Percentiles rank a stretch among this genome's conserved stretches.
Evolutionary conservation across 1,140 invertebrate species (phyloP).

Genomic region (Drosophila kohkoa): DNA sequence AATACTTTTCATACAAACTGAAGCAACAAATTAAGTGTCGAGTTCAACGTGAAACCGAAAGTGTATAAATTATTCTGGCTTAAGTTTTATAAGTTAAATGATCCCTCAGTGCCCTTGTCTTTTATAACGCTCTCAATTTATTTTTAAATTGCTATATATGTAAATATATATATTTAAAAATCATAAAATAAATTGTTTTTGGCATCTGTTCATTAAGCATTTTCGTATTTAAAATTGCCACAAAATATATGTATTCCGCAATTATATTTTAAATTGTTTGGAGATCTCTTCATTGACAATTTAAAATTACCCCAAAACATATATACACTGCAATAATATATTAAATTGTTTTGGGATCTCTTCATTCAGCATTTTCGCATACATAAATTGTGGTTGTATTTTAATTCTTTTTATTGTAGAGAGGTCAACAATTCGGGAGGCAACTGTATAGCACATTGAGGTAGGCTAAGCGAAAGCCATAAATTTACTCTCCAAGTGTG

Average conservation of each 20-base stretch:
- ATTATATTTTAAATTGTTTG: no score
- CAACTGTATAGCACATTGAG: conserved; percentile 11
- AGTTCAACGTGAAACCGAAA: neutral
- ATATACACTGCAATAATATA: no score
- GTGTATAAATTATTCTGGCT: conserved; percentile 23
- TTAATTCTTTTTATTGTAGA: neutral
- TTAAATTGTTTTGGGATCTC: neutral
- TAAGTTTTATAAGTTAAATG: neutral
- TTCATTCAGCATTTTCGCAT: neutral
- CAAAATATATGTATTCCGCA: no score
- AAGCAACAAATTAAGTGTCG: conserved; percentile 20
- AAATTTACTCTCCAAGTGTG: neutral
- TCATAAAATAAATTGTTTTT: no score
- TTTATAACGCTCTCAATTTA: neutral
- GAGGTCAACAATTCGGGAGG: neutral
- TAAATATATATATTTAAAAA: no score
- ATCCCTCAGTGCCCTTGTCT: neutral
- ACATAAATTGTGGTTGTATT: neutral
- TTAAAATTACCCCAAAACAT: no score
- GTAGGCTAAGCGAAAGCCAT: conserved; percentile 3
- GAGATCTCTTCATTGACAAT: neutral
- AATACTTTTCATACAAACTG: neutral
- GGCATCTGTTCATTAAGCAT: neutral
- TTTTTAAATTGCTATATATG: neutral
- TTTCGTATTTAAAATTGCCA: neutral